Evolutionary conservation across 2,888 invertebrate species (phyloP).

Genomic region (Anthoptus insignis): DNA sequence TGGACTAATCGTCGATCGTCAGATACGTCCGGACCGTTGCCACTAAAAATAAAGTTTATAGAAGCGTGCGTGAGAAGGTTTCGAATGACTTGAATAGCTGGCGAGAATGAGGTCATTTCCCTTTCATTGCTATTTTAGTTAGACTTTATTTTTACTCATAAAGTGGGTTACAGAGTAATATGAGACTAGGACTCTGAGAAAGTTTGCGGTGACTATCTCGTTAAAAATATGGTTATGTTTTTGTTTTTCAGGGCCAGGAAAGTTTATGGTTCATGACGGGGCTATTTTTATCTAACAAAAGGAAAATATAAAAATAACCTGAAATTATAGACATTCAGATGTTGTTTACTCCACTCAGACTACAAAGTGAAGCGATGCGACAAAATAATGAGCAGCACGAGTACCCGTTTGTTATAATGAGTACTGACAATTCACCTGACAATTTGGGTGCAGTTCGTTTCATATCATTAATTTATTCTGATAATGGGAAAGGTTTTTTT

Average conservation of each 20-base stretch:
- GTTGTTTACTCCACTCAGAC: conserved; percentile 9
- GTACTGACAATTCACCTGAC: background rate
- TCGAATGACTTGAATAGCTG: conserved; percentile 66
- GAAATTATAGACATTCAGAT: conserved; percentile 6
- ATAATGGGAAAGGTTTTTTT: no score
- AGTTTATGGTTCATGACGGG: conserved; percentile 27
- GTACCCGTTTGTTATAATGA: background rate
- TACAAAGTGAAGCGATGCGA: conserved; percentile 8
- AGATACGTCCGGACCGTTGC: conserved; percentile 66
- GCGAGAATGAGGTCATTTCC: conserved; percentile 79
- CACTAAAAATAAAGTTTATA: conserved; percentile 81
- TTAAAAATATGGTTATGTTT: conserved; percentile 39
- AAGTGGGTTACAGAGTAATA: conserved; percentile 60
- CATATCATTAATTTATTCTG: background rate
- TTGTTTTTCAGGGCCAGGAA: conserved; percentile 38
- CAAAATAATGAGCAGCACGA: conserved; percentile 4
- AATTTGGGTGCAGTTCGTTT: background rate
- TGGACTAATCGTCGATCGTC: conserved; percentile 73
- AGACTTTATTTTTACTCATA: conserved; percentile 59
- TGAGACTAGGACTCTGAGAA: conserved; percentile 31
- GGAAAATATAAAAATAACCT: conserved; percentile 18
- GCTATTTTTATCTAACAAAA: conserved; percentile 24
- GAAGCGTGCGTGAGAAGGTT: conserved; percentile 77
- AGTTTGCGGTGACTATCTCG: conserved; percentile 22
- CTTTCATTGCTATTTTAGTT: conserved; percentile 73